Base-by-base conservation (phyloP, 1,140 invertebrate species). In the Scaptomyza montana region DNA sequence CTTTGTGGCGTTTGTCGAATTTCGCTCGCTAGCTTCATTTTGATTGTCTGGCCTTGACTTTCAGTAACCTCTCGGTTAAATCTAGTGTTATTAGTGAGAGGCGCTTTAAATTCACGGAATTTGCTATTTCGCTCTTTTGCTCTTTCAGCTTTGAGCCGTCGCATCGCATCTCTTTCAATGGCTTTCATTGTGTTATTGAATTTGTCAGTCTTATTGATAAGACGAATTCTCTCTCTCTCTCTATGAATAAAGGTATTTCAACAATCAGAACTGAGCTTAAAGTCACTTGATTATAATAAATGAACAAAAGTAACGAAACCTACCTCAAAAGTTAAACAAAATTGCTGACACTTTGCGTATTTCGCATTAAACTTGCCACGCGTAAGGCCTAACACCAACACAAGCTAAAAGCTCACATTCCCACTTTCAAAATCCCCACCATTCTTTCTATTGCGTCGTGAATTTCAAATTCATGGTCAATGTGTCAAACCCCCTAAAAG, bases 41-140 rank as follows among this genome's bases (percentile, higher is more conserved):
- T 72, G 56, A 66, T 72, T 76, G 12, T 45, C 50, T 74, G 84
- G 79, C 84, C 84, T 89, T 89, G 84, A 89, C 84, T 89, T 87
- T 89, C 71, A 89, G 84, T 89, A 89, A 89, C 84, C 84, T 89
- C 78, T 77, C 78, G 71, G 69, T 77, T 82, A 87, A 87, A 79
- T 89, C 80, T 87, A 87, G 84, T 86, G 80, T 84, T 84, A 89
- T 89, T 89, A 89, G 89, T 87, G 78, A 50, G 64, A 59, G 16
- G 30, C 63, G 54, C 70, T 21, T 33, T 16, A 61, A 82, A 67
- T 84, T 89, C 74, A 62, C 67, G 64, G 75, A 86, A 85, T 75
- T 85, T 66, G 77, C 77, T 59, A 51, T 75, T 62, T 66, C 25
- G 46, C 28, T 13, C 57, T 57, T 41, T 50, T 13, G 39, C 12